Base-by-base conservation (phyloP, 1,140 invertebrate species). In the Drosophila nikananu region DNA sequence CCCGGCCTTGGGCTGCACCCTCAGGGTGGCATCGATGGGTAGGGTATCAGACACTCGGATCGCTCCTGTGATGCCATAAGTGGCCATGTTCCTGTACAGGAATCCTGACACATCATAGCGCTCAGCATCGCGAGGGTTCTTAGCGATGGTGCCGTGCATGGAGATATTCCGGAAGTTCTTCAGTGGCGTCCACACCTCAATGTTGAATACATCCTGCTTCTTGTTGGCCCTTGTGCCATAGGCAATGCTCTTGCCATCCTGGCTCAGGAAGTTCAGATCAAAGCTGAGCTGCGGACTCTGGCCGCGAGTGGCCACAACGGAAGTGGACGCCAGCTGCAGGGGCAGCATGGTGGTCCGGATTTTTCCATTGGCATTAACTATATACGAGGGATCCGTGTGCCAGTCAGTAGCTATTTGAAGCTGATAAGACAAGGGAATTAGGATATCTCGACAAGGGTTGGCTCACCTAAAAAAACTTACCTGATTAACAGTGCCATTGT, bases 101-200 rank as follows among this genome's bases (percentile, higher is more conserved):
- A 90, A 78, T 7, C 92, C 92, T 0, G 62, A 51, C 0, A 93
- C 68, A 44, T 78, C 76, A 10, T 82, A 92, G 15, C 84, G 80
- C 8, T 79, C 57, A 5, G 76, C 39, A 64, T 86, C 75, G 0
- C 46, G 46, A 1, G 62, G 37, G 25, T 44, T 81, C 21, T 48
- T 67, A 5, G 63, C 41, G 7, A 91, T n/a, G 0, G 89, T 86
- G 5, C 89, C 89, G 23, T 92, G 83, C 81, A 93, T 80, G 5
- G 92, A 92, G 8, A 93, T 81, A 54, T 93, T 93, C 0, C 78
- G 64, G 66, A 78, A 93, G 51, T 87, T 83, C 41, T 84, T 78
- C 12, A 93, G 48, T 4, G 92, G 92, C 17, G 92, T 93, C 82
- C 80, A 87, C 9, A 93, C 58, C 23, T 93, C 92, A 25, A 92